phyloP scores from a whole-genome alignment of 2,888 invertebrate species.

The Eubasilissa splendida region DNA sequence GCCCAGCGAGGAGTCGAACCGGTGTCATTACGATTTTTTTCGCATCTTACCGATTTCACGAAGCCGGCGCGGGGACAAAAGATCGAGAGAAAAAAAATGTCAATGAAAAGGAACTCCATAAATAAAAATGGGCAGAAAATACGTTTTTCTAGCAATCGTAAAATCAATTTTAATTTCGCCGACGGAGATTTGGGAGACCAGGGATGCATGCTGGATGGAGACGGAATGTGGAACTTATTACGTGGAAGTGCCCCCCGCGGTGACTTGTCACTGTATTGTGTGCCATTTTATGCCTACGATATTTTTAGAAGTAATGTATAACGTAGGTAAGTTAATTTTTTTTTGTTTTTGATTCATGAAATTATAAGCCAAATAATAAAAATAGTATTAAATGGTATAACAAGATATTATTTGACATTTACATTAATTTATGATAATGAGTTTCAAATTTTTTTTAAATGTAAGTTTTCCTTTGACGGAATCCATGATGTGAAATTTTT shows the following conservation, averaged over 20 bases:
- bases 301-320: background rate
- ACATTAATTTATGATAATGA: no score
- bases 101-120: slow-evolving; percentile 56
- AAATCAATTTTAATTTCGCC: slow-evolving; percentile 55
- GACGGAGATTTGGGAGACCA: background rate
- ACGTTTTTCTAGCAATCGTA: slow-evolving; percentile 43
- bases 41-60: slow-evolving; percentile 56
- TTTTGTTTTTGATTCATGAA: no score
- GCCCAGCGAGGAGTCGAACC: slow-evolving; percentile 38
- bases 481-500: no score
- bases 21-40: slow-evolving; percentile 57
- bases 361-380: no score
- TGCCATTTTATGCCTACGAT: slow-evolving; percentile 22
- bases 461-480: no score
- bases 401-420: no score
- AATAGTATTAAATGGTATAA: no score
- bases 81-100: slow-evolving; percentile 51
- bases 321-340: background rate
- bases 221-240: slow-evolving; percentile 39
- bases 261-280: slow-evolving; percentile 7
- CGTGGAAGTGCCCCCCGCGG: slow-evolving; percentile 44
- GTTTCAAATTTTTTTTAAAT: no score
- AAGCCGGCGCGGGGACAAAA: slow-evolving; percentile 52
- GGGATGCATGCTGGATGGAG: slow-evolving; percentile 11
- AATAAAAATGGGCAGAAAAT: slow-evolving; percentile 55